Conservation (phyloP, 2,888 invertebrate species). For the Allophyes oxyacanthae region DNA sequence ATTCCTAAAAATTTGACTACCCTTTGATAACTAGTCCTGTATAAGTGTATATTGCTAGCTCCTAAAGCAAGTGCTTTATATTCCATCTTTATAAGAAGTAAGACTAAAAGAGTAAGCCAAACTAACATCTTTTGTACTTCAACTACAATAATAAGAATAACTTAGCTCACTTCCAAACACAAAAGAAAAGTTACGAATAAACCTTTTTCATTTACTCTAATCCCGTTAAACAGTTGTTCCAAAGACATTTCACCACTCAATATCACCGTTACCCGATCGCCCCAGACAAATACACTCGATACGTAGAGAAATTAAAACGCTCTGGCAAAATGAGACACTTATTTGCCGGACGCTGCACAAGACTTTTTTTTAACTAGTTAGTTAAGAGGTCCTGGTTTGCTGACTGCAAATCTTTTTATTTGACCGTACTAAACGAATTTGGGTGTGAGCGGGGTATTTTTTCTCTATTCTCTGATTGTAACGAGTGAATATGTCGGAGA, state of each 20-base stretch:
- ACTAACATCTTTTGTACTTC: too few species aligned
- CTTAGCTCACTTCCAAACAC: background rate
- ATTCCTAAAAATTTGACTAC: too few species aligned
- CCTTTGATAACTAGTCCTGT: too few species aligned
- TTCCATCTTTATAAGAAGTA: too few species aligned
- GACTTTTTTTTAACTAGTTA: slow-evolving; percentile 31
- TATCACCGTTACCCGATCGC: slow-evolving; percentile 28
- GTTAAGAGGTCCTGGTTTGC: slow-evolving; percentile 39
- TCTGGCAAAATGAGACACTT: slow-evolving; percentile 38
- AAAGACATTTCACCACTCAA: slow-evolving; percentile 25
- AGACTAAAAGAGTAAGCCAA: too few species aligned
- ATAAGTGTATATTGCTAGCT: too few species aligned
- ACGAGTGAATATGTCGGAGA: slow-evolving; percentile 17
- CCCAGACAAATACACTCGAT: slow-evolving; percentile 36
- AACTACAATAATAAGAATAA: background rate
- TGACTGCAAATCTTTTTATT: slow-evolving; percentile 43
- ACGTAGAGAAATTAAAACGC: slow-evolving; percentile 52
- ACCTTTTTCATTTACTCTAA: slow-evolving; percentile 7
- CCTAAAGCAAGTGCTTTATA: too few species aligned
- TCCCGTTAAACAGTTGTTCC: slow-evolving; percentile 11
- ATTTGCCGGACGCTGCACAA: slow-evolving; percentile 26
- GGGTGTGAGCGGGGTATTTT: slow-evolving; percentile 13
- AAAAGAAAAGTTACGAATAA: slow-evolving; percentile 5
- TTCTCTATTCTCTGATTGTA: slow-evolving; percentile 34
- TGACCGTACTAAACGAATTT: slow-evolving; percentile 32